phyloP scores from a whole-genome alignment of 2,888 invertebrate genomes.

The Nephrotoma guestfalica region DNA sequence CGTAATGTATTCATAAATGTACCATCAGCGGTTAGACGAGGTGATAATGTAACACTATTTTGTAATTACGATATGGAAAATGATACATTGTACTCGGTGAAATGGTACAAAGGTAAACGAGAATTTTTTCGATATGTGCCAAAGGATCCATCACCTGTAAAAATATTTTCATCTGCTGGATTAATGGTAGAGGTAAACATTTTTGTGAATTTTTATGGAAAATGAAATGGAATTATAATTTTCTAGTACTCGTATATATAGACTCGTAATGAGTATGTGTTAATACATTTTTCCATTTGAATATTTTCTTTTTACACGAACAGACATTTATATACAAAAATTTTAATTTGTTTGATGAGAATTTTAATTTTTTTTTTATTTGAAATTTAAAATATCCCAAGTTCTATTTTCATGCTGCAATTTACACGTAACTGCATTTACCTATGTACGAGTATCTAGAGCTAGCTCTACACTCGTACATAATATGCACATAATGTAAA shows the following conservation, averaged over 20 bases:
- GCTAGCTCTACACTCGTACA: background rate
- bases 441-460: too few species aligned
- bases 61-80: constrained; percentile 68
- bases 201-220: background rate
- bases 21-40: constrained; percentile 48
- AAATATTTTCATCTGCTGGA: constrained; percentile 54
- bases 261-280: background rate
- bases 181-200: constrained; percentile 64
- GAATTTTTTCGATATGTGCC: constrained; percentile 77
- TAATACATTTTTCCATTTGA: background rate
- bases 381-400: background rate
- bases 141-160: constrained; percentile 51
- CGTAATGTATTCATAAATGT: constrained; percentile 49
- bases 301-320: background rate
- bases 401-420: background rate
- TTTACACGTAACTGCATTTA: background rate
- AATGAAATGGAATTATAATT: too few species aligned
- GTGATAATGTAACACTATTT: constrained; percentile 44
- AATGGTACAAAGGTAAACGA: constrained; percentile 69
- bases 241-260: background rate
- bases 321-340: background rate
- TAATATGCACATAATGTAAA: background rate
- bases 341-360: background rate
- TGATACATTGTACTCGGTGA: constrained; percentile 63
- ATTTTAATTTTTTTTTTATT: background rate